phyloP scores from a whole-genome alignment of 2,113 vertebrate species.

The Nettapus auritus region DNA sequence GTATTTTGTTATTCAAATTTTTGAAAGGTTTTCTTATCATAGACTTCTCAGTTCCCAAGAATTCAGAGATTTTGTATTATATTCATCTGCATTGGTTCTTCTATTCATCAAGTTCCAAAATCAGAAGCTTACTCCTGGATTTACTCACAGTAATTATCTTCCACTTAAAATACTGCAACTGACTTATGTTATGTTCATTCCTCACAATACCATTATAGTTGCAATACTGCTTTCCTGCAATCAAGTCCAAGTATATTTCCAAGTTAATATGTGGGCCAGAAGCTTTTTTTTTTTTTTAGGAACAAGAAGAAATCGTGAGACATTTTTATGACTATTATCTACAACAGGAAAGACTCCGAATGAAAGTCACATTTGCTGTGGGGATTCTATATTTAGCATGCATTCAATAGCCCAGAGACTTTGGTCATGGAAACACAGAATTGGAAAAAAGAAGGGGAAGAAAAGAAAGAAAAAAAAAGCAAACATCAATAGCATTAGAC shows the following conservation, averaged over 20 bases:
- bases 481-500: neutral
- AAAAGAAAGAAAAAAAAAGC: neutral
- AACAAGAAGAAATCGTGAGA: constrained; percentile 6
- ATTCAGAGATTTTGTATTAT: neutral
- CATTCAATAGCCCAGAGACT: neutral
- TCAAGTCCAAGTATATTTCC: neutral
- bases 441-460: neutral
- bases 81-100: neutral
- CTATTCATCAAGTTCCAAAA: neutral
- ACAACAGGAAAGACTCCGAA: constrained; percentile 28
- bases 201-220: neutral
- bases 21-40: neutral
- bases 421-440: neutral
- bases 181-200: neutral
- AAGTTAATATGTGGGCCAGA: neutral
- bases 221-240: neutral
- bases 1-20: neutral
- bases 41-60: neutral
- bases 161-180: neutral
- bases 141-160: neutral
- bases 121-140: neutral
- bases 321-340: constrained; percentile 19
- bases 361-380: constrained; percentile 26
- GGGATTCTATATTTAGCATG: constrained; percentile 40
- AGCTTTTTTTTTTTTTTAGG: neutral